Percentiles rank a stretch among this genome's conserved stretches.
Conservation (phyloP, 2,113 vertebrate species). For the Chaetodon auriga region DNA sequence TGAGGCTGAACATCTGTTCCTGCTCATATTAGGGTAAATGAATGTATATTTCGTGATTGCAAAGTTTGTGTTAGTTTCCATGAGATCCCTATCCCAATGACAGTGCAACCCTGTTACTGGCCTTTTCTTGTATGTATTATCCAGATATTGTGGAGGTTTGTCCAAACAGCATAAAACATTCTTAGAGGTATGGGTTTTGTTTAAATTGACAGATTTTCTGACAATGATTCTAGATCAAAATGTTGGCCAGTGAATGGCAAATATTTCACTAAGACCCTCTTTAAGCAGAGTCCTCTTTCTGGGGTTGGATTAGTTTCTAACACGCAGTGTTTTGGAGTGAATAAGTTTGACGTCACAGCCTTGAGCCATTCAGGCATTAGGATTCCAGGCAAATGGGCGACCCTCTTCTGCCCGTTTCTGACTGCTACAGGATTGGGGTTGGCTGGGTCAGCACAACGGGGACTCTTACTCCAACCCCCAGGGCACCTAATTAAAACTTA, state of each 20-base stretch:
- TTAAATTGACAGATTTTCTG: neutral
- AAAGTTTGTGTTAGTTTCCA: neutral
- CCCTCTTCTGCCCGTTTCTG: constrained; percentile 64
- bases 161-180: constrained; percentile 13
- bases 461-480: constrained; percentile 69
- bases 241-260: neutral
- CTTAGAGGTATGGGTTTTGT: neutral
- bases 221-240: neutral
- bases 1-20: neutral
- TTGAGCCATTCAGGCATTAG: constrained; percentile 52
- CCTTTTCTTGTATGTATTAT: neutral
- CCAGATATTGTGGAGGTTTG: neutral
- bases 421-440: constrained; percentile 77
- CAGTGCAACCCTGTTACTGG: neutral
- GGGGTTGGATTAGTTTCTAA: neutral
- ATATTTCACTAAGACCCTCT: neutral
- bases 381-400: constrained; percentile 70
- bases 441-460: constrained; percentile 72
- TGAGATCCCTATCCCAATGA: neutral
- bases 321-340: constrained; percentile 12
- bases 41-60: constrained; percentile 4
- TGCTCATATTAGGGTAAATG: constrained; percentile 19
- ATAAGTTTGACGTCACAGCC: constrained; percentile 47
- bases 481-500: constrained; percentile 78
- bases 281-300: neutral